Base-by-base conservation (phyloP, 2,113 vertebrate genomes). In the Microtus richardsoni region DNA sequence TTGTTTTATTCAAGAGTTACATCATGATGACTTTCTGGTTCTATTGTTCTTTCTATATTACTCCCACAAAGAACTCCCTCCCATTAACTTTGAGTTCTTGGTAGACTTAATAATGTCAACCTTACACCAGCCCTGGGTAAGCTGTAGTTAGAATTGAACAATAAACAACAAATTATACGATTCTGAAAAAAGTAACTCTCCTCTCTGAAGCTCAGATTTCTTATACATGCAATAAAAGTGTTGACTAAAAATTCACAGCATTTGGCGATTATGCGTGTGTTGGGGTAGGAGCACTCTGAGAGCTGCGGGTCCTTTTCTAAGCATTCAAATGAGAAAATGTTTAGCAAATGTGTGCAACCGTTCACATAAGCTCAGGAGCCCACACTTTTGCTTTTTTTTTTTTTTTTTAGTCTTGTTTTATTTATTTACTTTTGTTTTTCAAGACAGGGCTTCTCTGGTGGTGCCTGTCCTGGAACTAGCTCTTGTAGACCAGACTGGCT, bases 171-270 rank as follows among this genome's bases (percentile, higher is more conserved):
- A 77, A 26, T 39, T 96, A 13, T 33, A 5, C 26, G 8, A 87
- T 60, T 22, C 17, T 95, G 74, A 10, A 52, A 80, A 75, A 66
- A 30, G 60, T 80, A 93, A 24, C 54, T 80, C 78, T 90, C 0
- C 52, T 82, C 52, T 71, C 41, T 88, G 85, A 91, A 82, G 22
- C 13, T 86, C 91, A 90, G 78, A 54, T 66, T 91, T 68, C 44
- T 95, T 66, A 95, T 39, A 17, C 91, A 49, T 87, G 19, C 92
- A 93, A 92, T 58, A 77, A 73, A 87, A 33, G 2, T 11, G 7
- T 0, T 91, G 33, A 62, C 16, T 91, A 41, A 77, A 82, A 75
- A 49, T 36, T 13, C 44, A 44, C 36, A 26, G 24, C 33, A 71
- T 84, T 91, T 66, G 52, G n/a, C 78, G n/a, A 54, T 93, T 70